These are phyloP conservation scores for Forbesichthys agassizii DNA, from an alignment of 2,113 vertebrate species.

Conservation along the genomic window DNA sequence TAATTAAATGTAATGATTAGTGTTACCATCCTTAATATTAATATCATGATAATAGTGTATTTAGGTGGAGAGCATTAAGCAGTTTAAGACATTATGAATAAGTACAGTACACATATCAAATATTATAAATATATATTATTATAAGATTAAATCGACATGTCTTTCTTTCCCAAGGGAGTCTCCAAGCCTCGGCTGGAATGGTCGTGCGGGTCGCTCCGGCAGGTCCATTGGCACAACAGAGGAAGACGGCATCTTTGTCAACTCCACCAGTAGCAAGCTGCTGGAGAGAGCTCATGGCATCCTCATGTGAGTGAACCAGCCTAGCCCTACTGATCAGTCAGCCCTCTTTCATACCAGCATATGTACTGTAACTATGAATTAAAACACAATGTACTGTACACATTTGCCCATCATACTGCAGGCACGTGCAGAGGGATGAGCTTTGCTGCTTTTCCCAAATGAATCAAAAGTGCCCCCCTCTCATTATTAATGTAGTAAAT, in stretches of 20 bases:
- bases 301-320: slow-evolving; percentile 87
- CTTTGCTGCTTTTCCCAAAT: no score
- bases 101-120: not conserved
- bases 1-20: not conserved
- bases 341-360: no score
- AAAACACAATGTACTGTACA: no score
- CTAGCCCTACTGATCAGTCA: no score
- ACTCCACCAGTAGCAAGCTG: slow-evolving; percentile 89
- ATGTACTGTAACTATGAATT: no score
- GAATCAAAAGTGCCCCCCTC: no score
- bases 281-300: slow-evolving; percentile 96
- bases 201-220: slow-evolving; percentile 77
- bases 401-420: no score
- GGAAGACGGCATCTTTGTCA: slow-evolving; percentile 91
- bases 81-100: not conserved
- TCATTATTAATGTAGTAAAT: no score
- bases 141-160: slow-evolving; percentile 3
- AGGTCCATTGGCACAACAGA: slow-evolving; percentile 77
- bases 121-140: not conserved
- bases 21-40: no score
- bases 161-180: slow-evolving; percentile 70
- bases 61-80: no score
- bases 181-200: slow-evolving; percentile 82
- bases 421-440: no score
- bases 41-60: no score